Conservation (phyloP, 37 sponge, comb jelly and placozoan genomes). For the Petrosia ficiformis region DNA sequence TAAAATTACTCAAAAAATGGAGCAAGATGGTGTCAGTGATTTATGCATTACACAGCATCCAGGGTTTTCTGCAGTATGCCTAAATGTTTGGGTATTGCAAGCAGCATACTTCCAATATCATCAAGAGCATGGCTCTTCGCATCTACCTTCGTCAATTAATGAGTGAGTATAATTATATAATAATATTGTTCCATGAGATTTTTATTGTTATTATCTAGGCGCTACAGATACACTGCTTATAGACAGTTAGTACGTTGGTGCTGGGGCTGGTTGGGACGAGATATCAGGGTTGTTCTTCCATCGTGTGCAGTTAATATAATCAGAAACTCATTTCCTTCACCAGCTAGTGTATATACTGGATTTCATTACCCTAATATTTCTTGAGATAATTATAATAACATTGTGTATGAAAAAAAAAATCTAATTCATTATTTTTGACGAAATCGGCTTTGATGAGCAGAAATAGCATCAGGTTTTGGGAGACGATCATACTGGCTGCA, state of each 20-base stretch:
- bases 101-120: constrained; percentile 37
- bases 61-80: constrained; percentile 49
- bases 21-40: background rate
- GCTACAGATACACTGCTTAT: constrained; percentile 17
- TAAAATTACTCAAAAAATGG: constrained; percentile 14
- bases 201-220: too few relatives aligned
- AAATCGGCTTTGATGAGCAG: constrained; percentile 18
- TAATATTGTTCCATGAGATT: constrained; percentile 11
- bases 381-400: background rate
- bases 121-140: constrained; percentile 18
- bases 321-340: constrained; percentile 1
- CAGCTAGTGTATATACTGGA: constrained; percentile 19
- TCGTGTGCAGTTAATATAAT: too few relatives aligned
- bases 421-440: too few relatives aligned
- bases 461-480: constrained; percentile 5
- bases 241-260: constrained; percentile 25
- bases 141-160: background rate
- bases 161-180: background rate
- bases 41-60: constrained; percentile 41
- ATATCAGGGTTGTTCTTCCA: too few relatives aligned
- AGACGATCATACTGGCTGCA: background rate
- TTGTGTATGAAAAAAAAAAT: too few relatives aligned
- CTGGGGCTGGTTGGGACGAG: too few relatives aligned
- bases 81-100: constrained; percentile 52
- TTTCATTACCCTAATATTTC: constrained; percentile 24